These are phyloP conservation scores for Cebidichthys violaceus DNA, from an alignment of 2,113 vertebrate genomes.

Conservation along the genomic window DNA sequence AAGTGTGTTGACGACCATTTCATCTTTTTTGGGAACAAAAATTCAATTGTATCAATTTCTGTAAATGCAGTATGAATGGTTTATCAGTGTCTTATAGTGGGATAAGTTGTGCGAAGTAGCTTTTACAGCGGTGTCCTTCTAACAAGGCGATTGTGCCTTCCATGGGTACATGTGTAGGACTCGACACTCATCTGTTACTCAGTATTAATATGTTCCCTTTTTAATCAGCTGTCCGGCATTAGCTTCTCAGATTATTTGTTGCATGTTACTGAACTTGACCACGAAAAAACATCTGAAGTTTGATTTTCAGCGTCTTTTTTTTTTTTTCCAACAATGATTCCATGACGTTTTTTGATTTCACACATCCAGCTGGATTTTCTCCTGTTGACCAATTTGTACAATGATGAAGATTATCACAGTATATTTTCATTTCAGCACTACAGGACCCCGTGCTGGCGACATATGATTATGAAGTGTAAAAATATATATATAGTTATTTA, in stretches of 20 bases:
- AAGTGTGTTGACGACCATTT: not conserved
- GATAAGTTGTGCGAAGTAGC: slow-evolving; percentile 17
- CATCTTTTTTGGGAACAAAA: slow-evolving; percentile 12
- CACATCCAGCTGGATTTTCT: slow-evolving; percentile 25
- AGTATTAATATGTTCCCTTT: slow-evolving; percentile 25
- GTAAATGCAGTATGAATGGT: slow-evolving; percentile 38
- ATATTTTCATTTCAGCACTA: slow-evolving; percentile 66
- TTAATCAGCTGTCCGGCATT: slow-evolving; percentile 22
- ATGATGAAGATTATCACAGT: slow-evolving; percentile 45
- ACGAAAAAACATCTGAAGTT: slow-evolving; percentile 27
- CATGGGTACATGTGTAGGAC: slow-evolving; percentile 38
- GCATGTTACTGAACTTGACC: slow-evolving; percentile 55
- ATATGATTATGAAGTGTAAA: slow-evolving; percentile 56
- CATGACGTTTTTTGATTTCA: slow-evolving; percentile 45
- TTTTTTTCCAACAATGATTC: slow-evolving; percentile 26
- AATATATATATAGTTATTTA: slow-evolving; percentile 55
- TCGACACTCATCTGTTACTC: slow-evolving; percentile 38
- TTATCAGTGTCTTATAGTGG: not conserved
- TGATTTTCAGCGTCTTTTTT: slow-evolving; percentile 25
- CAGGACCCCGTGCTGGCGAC: slow-evolving; percentile 52
- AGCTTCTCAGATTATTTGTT: slow-evolving; percentile 39
- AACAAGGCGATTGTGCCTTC: slow-evolving; percentile 66
- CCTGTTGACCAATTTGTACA: slow-evolving; percentile 54
- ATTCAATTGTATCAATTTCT: not conserved
- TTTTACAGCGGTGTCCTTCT: slow-evolving; percentile 11